These are phyloP conservation scores for Paralvinella palmiformis DNA, from an alignment of 1,140 invertebrate genomes.

Conservation along the genomic window DNA sequence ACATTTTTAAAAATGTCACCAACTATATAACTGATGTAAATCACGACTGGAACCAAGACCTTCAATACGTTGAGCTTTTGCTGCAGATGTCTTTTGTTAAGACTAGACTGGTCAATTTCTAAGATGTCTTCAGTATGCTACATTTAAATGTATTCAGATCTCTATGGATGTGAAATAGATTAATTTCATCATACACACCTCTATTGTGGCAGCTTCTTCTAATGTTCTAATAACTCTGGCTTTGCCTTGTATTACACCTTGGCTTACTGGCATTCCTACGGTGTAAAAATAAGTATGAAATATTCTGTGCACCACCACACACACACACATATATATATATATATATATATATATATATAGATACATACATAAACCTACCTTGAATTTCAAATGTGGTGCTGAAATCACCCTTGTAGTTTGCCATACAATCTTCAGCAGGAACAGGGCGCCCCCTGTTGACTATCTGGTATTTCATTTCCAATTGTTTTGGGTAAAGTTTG, in stretches of 20 bases:
- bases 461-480: slow-evolving; percentile 61
- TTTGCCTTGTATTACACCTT: slow-evolving; percentile 60
- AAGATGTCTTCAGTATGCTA: too few species aligned
- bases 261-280: slow-evolving; percentile 65
- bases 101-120: too few species aligned
- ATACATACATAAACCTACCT: background rate
- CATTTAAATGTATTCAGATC: too few species aligned
- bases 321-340: background rate
- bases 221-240: slow-evolving; percentile 63
- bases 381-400: background rate
- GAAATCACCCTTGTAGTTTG: background rate
- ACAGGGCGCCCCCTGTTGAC: slow-evolving; percentile 54
- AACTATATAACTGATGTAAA: too few species aligned
- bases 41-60: too few species aligned
- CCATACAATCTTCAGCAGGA: slow-evolving; percentile 40
- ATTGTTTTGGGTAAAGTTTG: slow-evolving; percentile 56
- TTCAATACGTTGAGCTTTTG: too few species aligned
- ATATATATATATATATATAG: background rate
- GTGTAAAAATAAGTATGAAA: background rate
- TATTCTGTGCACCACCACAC: background rate
- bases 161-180: too few species aligned
- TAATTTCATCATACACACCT: too few species aligned
- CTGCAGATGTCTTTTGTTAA: too few species aligned
- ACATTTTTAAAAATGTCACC: too few species aligned
- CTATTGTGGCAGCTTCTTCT: slow-evolving; percentile 45